Percentiles rank a stretch among this genome's conserved stretches.
phyloP scores from a whole-genome alignment of 1,140 invertebrate genomes.

The Geopemphigus sp. region DNA sequence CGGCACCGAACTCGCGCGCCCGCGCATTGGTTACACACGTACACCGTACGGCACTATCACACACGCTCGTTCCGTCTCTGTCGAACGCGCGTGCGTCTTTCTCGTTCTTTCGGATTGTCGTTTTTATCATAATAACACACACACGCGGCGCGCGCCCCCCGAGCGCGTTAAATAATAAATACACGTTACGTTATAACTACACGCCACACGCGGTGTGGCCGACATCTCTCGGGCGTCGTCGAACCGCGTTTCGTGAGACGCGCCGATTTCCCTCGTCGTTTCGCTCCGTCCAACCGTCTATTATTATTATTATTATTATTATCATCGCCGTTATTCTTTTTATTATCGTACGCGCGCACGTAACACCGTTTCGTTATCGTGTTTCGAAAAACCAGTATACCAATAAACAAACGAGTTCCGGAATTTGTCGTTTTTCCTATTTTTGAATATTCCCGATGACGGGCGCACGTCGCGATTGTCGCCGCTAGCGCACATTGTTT shows the following conservation, averaged over 20 bases:
- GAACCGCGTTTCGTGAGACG: not conserved
- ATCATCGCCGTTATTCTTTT: not conserved
- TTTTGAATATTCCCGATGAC: not conserved
- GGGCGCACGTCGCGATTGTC: not conserved
- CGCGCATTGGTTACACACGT: not conserved
- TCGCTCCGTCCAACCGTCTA: not conserved
- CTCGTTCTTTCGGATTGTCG: slow-evolving; percentile 12
- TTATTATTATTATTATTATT: not conserved
- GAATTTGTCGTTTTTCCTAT: not conserved
- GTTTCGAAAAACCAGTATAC: slow-evolving; percentile 11
- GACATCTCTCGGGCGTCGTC: not conserved
- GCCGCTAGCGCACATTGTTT: not conserved
- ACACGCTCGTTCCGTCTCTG: not conserved
- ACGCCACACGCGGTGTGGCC: slow-evolving; percentile 27
- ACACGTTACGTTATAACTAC: not conserved
- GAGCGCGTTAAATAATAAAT: too few relatives aligned
- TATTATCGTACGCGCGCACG: slow-evolving; percentile 4
- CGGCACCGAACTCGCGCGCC: not conserved
- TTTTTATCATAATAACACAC: not conserved
- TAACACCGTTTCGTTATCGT: slow-evolving; percentile 19
- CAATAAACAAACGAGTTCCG: not conserved
- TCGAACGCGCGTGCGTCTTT: not conserved
- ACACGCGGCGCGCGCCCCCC: too few relatives aligned
- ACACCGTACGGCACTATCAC: not conserved
- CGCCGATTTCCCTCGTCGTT: not conserved